Conservation (phyloP, 2,113 vertebrate genomes). For the Corythoichthys intestinalis region DNA sequence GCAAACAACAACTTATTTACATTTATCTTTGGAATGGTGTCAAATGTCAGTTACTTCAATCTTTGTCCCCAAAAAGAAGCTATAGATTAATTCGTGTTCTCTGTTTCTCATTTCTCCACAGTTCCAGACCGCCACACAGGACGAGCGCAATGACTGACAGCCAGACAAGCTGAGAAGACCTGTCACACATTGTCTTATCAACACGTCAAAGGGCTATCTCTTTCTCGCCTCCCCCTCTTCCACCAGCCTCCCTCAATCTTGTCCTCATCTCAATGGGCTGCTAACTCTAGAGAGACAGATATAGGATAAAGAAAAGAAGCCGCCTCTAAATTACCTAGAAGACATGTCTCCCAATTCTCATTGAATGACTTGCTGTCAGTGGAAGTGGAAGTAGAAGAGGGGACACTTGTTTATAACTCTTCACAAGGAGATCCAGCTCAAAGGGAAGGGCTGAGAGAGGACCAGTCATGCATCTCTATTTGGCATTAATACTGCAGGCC, state of each 20-base stretch:
- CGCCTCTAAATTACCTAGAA: conserved; percentile 38
- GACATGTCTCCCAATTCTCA: conserved; percentile 69
- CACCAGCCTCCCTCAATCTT: conserved; percentile 31
- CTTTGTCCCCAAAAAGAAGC: conserved; percentile 58
- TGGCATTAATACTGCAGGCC: conserved; percentile 84
- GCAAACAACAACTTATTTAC: neutral
- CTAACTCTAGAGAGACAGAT: conserved; percentile 32
- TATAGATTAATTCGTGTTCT: conserved; percentile 65
- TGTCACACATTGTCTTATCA: conserved; percentile 74
- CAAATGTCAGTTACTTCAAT: conserved; percentile 70
- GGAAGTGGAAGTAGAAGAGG: conserved; percentile 25
- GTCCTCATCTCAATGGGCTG: conserved; percentile 43
- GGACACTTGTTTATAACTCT: conserved; percentile 20
- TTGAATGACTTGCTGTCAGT: conserved; percentile 34
- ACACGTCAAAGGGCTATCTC: conserved; percentile 55
- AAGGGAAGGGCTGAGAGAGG: conserved; percentile 32
- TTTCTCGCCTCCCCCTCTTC: conserved; percentile 44
- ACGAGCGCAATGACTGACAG: conserved; percentile 81
- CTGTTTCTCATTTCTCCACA: conserved; percentile 77
- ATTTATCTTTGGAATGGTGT: conserved; percentile 1
- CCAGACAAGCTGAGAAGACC: conserved; percentile 69
- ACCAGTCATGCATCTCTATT: conserved; percentile 83
- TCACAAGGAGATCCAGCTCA: conserved; percentile 32
- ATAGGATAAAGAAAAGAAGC: neutral
- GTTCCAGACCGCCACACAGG: conserved; percentile 71